Evolutionary conservation across 2,797 vertebrate species (phyloP), one percentile per base, ranked within the genome.

Genomic region (Heterohyrax brucei): DNA sequence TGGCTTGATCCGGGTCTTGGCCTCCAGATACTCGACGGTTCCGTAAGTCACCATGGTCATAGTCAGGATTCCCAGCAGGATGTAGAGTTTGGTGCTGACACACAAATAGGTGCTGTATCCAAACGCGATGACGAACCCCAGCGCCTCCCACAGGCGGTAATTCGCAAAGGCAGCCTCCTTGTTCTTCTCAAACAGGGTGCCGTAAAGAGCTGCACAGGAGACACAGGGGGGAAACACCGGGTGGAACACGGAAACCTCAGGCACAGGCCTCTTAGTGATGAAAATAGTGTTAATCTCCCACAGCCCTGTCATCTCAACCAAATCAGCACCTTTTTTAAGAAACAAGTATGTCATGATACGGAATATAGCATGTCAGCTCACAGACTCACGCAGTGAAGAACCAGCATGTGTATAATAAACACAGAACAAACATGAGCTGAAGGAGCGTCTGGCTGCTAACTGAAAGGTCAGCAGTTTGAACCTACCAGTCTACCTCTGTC

Each of bases 131-230:
- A 99, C 99, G 26, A 99, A 99, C 1, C 99, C 99, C 13, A 99
- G 80, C 0, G 99, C 99, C 96, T 99, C 99, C 99, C 99, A 99
- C 95, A 99, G 99, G 22, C 99, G 99, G 96, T 99, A 99, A 98
- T 99, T 99, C 87, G 99, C 99, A 50, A 99, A 99, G 0, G 99
- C 99, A 0, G 99, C 99, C 96, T 99, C 99, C 96, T 99, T 99
- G 95, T 98, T 91, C 4, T 97, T 95, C n/a, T 99, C 98, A 96
- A 99, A 99, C 53, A 99, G 99, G 95, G 99, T 18, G 0, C 99
- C 99, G 0, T 99, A 99, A 7, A 99, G 98, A 46, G 98, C 99
- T 99, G 98, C 6, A 68, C 97, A 39, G 39, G 88, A 95, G 48
- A 50, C 39, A 21, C 7, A n/a, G 26, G 86, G 10, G 66, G 4